These are phyloP conservation scores for Hoplodrina ambigua DNA, from an alignment of 2,888 invertebrate species.

Conservation along the genomic window DNA sequence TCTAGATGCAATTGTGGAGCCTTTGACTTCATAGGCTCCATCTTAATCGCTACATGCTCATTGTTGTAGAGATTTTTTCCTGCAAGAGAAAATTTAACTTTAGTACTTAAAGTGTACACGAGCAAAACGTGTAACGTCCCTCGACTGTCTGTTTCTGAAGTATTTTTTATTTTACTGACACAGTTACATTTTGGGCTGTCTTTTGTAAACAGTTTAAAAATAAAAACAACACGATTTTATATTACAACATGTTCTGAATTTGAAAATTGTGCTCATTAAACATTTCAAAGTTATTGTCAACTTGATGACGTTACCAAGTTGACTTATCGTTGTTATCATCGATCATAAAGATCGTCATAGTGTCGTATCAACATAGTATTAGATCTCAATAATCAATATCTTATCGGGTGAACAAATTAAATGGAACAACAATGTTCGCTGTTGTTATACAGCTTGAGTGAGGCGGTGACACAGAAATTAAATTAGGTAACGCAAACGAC, in stretches of 20 bases:
- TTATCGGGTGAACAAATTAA: constrained; percentile 68
- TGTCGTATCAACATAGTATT: constrained; percentile 65
- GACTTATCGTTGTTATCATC: constrained; percentile 61
- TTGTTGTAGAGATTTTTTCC: constrained; percentile 99
- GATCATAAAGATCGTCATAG: constrained; percentile 65
- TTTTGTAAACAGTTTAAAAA: constrained; percentile 38
- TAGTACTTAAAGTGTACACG: not conserved
- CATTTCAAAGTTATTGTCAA: constrained; percentile 46
- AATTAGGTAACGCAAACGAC: constrained; percentile 51
- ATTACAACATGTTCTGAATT: constrained; percentile 1
- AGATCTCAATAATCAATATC: constrained; percentile 69
- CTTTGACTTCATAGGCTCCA: constrained; percentile 99
- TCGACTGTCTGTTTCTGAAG: not conserved
- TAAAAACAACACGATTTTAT: constrained; percentile 18
- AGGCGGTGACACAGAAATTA: constrained; percentile 49
- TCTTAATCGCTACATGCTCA: constrained; percentile 99
- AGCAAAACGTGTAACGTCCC: constrained; percentile 7
- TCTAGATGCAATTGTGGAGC: constrained; percentile 99
- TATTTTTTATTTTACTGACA: constrained; percentile 32
- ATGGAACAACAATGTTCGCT: constrained; percentile 61
- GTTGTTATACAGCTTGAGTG: constrained; percentile 38
- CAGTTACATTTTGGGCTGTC: constrained; percentile 2
- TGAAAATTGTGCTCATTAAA: constrained; percentile 12
- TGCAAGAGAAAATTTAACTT: constrained; percentile 88
- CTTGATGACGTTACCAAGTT: constrained; percentile 52